Conservation (phyloP, 2,113 vertebrate genomes). For the Pseudorectes ferrugineus region DNA sequence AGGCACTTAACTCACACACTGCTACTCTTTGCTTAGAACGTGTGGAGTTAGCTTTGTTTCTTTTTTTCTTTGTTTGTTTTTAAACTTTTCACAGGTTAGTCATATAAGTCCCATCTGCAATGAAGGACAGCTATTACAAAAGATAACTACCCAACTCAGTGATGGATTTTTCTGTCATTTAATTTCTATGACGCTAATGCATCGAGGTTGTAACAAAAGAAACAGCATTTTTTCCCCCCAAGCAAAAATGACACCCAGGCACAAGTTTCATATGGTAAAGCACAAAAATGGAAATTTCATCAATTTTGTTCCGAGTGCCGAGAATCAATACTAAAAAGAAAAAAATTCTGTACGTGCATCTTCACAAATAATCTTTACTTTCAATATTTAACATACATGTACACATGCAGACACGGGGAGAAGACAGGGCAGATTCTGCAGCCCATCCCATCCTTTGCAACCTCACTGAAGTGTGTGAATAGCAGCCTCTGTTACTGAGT, state of each 20-base stretch:
- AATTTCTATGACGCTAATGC: not conserved
- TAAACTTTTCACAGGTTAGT: not conserved
- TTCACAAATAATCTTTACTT: not conserved
- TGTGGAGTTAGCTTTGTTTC: not conserved
- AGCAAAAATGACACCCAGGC: not conserved
- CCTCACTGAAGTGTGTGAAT: not conserved
- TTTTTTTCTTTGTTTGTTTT: not conserved
- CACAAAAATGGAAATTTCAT: not conserved
- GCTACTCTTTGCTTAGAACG: not conserved
- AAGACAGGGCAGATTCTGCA: not conserved
- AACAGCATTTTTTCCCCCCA: not conserved
- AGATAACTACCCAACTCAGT: not conserved
- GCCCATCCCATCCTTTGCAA: not conserved
- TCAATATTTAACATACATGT: not conserved
- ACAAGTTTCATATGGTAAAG: not conserved
- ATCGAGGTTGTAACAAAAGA: not conserved
- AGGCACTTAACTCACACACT: not conserved
- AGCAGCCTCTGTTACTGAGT: not conserved
- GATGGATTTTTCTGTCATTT: not conserved
- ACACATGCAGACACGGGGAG: not conserved
- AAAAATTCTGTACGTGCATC: no score
- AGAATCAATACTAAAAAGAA: not conserved
- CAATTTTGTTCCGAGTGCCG: not conserved
- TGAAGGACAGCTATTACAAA: not conserved
- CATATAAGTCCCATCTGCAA: not conserved